Evolutionary conservation across 2,113 vertebrate genomes (phyloP).

Genomic region (Microcebus griseorufus): DNA sequence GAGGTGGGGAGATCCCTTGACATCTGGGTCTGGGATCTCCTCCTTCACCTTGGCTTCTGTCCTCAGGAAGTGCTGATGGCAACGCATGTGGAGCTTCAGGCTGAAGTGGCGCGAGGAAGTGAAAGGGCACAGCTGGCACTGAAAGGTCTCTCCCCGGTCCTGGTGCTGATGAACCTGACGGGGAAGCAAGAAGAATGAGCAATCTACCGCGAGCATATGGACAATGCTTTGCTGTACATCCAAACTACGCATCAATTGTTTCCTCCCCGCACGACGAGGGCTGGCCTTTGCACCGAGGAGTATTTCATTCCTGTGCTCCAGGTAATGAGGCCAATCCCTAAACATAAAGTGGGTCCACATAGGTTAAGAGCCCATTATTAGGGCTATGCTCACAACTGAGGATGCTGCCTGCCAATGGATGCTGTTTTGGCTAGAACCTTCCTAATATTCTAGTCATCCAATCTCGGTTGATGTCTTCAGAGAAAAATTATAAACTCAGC

Average conservation of each 20-base stretch:
- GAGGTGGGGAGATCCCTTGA: conserved; percentile 90
- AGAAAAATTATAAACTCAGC: conserved; percentile 22
- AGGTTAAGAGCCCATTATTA: conserved; percentile 19
- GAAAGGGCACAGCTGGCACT: conserved; percentile 98
- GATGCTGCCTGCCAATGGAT: neutral
- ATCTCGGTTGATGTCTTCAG: neutral
- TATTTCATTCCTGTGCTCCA: neutral
- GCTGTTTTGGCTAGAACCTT: neutral
- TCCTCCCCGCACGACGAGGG: neutral
- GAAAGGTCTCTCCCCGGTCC: conserved; percentile 98
- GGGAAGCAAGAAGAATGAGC: conserved; percentile 64
- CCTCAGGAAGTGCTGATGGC: conserved; percentile 99
- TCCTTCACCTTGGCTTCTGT: conserved; percentile 98
- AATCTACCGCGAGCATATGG: fast-evolving
- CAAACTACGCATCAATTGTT: fast-evolving
- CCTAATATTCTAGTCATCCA: neutral
- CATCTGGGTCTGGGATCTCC: conserved; percentile 95
- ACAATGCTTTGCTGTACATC: fast-evolving
- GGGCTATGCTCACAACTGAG: neutral
- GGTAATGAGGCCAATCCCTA: neutral
- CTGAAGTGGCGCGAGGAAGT: conserved; percentile 99
- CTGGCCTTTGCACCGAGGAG: neutral
- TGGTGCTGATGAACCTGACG: conserved; percentile 98
- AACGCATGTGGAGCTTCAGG: conserved; percentile 99
- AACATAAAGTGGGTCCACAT: conserved; percentile 28